A percentile compares a stretch with the other conserved stretches of the same genome.
phyloP scores from a whole-genome alignment of 2,797 vertebrate species.

The Oceanodroma leucorhoa region DNA sequence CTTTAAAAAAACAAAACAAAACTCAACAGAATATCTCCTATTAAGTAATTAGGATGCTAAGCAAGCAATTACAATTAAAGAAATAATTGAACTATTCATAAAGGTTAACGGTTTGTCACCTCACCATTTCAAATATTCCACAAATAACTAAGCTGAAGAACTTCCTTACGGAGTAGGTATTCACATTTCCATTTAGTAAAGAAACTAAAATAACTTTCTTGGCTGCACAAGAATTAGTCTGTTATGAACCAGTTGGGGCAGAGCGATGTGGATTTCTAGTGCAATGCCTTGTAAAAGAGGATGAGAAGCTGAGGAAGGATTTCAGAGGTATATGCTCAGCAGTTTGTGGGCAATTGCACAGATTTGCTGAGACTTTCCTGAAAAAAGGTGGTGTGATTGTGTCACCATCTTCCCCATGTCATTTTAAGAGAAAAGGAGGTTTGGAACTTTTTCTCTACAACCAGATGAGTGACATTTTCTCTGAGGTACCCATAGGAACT shows the following conservation, averaged over 20 bases:
- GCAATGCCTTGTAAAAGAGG: not conserved
- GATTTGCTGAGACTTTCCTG: not conserved
- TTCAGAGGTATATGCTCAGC: not conserved
- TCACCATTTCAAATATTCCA: not conserved
- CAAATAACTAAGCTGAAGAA: not conserved
- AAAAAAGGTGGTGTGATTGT: not conserved
- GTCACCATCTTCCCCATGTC: accelerated
- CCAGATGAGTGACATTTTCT: not conserved
- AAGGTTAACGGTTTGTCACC: not conserved
- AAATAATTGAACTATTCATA: not conserved
- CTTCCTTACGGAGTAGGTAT: not conserved
- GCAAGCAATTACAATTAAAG: not conserved
- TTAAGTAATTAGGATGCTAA: not conserved
- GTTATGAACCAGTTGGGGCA: not conserved
- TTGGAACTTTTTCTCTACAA: not conserved
- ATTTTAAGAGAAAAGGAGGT: not conserved
- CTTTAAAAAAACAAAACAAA: not conserved
- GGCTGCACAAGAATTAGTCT: not conserved
- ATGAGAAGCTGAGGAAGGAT: not conserved
- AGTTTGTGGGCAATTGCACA: not conserved
- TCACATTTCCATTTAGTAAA: not conserved
- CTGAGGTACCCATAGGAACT: not conserved
- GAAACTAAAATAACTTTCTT: not conserved
- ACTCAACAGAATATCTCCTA: not conserved
- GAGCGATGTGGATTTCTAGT: not conserved